Evolutionary conservation across 2,113 vertebrate genomes (phyloP), one percentile per base, ranked within the genome.

Genomic region (Dicentrarchus labrax): DNA sequence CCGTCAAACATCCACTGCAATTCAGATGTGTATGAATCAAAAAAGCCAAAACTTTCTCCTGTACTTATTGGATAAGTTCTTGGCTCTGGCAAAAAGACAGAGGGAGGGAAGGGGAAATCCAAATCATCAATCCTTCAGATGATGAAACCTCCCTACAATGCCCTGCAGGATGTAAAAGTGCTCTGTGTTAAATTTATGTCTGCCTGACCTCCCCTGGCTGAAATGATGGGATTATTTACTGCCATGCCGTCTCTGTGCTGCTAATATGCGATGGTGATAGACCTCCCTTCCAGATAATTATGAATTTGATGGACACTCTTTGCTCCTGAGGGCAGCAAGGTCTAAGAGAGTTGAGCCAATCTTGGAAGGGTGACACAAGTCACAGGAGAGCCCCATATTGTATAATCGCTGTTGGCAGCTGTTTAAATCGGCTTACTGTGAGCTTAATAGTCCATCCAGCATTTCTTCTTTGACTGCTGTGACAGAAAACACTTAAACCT

Each of bases 221-320:
- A 86, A 87, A 89, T 86, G 86, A 87, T 76, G 82, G 87, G 88
- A 92, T 94, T 93, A 88, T 91, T 91, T 91, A 92, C 86, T 87
- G 86, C 83, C 83, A 68, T 76, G 68, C 60, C 19, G 80, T 78
- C 87, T 86, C 81, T 89, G 86, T 86, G 83, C 76, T 30, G 30
- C 83, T 91, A 85, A 89, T 87, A 82, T 83, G 86, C 57, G 73
- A 76, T 24, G 70, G 74, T 81, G 84, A 88, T 86, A 62, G 87
- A 91, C 72, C 84, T 84, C 85, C 73, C 80, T 71, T 82, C 78
- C 75, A 70, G 84, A 84, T 90, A 89, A 91, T 93, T 91, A 89
- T 13, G 82, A 84, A 88, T 78, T 84, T 88, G 89, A 93, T 88
- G 82, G 84, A 92, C 80, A 86, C 86, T 76, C 83, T 73, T 56